Conservation (phyloP, 2,797 vertebrate genomes). For the Clarias fuscus region DNA sequence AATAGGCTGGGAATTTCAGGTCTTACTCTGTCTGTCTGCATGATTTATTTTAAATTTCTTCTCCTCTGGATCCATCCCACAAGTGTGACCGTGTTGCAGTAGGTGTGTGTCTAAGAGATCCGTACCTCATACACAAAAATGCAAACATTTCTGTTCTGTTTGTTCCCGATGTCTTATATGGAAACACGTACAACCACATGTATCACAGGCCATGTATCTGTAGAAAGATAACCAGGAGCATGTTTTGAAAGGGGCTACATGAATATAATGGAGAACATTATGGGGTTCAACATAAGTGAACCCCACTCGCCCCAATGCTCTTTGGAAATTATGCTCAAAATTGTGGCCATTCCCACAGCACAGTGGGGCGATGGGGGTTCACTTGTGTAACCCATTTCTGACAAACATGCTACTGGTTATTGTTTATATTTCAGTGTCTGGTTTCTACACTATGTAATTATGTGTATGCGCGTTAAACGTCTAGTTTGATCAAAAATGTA, state of each 20-base stretch:
- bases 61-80: neutral
- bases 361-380: too few relatives aligned
- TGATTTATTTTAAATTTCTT: neutral
- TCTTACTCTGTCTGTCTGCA: conserved; percentile 13
- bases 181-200: neutral
- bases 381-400: too few relatives aligned
- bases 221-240: neutral
- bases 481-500: neutral
- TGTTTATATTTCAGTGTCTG: neutral
- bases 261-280: too few relatives aligned
- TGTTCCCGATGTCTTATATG: neutral
- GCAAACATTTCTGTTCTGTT: neutral
- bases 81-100: neutral
- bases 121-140: neutral
- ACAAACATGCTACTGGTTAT: too few relatives aligned
- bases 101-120: neutral
- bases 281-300: neutral
- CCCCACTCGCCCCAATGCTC: neutral
- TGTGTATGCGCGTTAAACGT: neutral
- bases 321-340: neutral
- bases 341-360: too few relatives aligned
- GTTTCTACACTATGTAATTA: conserved; percentile 5
- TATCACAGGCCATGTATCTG: neutral
- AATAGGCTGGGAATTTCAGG: neutral
- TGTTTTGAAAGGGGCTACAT: neutral